Conservation (phyloP, 2,113 vertebrate genomes). For the Zosterops pallidus region DNA sequence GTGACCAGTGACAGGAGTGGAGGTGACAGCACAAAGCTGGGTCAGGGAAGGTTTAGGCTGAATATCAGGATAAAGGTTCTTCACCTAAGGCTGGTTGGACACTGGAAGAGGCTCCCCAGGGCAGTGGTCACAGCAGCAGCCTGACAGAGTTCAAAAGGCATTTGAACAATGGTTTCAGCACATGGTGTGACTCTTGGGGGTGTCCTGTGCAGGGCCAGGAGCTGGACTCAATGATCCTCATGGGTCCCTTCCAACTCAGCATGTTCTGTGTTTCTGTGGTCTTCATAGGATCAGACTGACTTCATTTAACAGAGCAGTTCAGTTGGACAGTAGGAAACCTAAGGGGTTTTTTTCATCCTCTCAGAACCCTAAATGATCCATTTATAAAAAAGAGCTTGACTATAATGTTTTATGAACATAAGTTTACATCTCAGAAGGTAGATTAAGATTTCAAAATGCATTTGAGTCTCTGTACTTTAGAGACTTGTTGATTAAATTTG, state of each 20-base stretch:
- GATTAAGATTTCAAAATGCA: background rate
- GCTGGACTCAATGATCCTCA: accelerated
- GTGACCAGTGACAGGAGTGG: background rate
- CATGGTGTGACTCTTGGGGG: background rate
- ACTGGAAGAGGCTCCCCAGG: background rate
- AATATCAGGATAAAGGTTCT: background rate
- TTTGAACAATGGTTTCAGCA: background rate
- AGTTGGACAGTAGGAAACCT: background rate
- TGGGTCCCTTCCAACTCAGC: background rate
- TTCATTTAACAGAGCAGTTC: background rate
- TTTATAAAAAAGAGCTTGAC: background rate
- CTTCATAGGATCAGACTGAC: background rate
- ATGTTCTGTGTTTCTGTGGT: background rate
- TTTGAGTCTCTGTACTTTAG: background rate
- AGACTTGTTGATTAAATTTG: background rate
- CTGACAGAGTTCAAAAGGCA: background rate
- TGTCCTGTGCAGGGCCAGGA: background rate
- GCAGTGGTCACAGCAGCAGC: background rate
- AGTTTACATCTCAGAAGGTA: background rate
- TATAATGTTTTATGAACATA: background rate
- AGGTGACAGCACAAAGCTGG: background rate
- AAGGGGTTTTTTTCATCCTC: background rate
- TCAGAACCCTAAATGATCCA: background rate
- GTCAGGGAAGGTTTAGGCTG: background rate
- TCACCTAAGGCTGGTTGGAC: background rate